phyloP scores from a whole-genome alignment of 2,113 vertebrate genomes.

The Archocentrus centrarchus region DNA sequence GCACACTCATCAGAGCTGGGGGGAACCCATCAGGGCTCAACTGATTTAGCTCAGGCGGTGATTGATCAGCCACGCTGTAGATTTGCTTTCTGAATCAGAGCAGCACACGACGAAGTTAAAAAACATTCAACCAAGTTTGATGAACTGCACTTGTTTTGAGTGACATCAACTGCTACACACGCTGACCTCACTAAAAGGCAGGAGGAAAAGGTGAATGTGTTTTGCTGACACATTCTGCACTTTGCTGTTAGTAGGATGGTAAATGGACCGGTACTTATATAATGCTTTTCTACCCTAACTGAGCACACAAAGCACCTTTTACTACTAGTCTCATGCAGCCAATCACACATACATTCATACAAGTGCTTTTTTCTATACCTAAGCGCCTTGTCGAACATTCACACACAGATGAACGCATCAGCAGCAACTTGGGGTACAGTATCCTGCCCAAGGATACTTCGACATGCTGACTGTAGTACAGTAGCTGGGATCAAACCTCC shows the following conservation, averaged over 20 bases:
- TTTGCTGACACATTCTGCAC: not conserved
- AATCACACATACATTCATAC: no score
- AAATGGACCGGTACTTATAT: not conserved
- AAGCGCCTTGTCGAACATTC: no score
- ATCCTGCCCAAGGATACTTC: not conserved
- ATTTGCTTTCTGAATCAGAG: constrained; percentile 3
- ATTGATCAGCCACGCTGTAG: not conserved
- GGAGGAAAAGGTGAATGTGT: not conserved
- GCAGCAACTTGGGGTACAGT: not conserved
- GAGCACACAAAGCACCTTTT: no score
- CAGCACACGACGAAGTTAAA: not conserved
- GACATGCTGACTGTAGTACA: not conserved
- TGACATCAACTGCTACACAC: not conserved
- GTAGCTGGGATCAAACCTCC: not conserved
- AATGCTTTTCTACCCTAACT: no score
- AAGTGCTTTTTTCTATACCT: no score
- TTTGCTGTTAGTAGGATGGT: no score
- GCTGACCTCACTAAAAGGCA: not conserved
- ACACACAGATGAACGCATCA: no score
- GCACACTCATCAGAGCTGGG: not conserved
- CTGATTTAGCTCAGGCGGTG: not conserved
- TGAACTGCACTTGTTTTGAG: not conserved
- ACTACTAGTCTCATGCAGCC: no score
- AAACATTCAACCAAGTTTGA: not conserved
- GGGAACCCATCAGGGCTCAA: not conserved